A percentile compares a stretch with the other conserved stretches of the same genome.
Conservation (phyloP, 1,140 invertebrate genomes). For the Drosophila ironensis region DNA sequence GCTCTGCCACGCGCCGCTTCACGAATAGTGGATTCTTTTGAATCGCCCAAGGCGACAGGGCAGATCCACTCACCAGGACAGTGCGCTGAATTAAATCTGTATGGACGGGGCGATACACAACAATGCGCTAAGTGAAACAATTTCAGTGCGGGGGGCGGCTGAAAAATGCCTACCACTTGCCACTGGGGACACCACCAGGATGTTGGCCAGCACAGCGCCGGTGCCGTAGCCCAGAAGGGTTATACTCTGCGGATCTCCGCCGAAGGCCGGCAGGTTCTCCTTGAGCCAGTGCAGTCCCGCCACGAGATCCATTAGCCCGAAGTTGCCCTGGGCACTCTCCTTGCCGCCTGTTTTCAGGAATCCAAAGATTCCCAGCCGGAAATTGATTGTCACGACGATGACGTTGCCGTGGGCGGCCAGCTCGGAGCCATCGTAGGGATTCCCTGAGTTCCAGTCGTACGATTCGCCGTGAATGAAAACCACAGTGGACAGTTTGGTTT, state of each 20-base stretch:
- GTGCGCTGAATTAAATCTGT: constrained; percentile 93
- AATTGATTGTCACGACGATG: constrained; percentile 98
- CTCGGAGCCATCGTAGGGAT: constrained; percentile 96
- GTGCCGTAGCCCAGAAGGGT: constrained; percentile 96
- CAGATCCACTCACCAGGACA: constrained; percentile 96
- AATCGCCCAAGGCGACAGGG: constrained; percentile 96
- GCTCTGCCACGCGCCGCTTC: constrained; percentile 90
- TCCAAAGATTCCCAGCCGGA: constrained; percentile 97
- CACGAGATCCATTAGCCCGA: constrained; percentile 96
- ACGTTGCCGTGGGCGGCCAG: constrained; percentile 94
- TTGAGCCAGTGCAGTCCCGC: constrained; percentile 96
- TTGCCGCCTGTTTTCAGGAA: constrained; percentile 94
- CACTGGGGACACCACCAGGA: constrained; percentile 96
- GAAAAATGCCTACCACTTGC: constrained; percentile 89
- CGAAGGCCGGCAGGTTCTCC: constrained; percentile 95
- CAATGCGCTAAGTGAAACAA: not conserved
- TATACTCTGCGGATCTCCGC: constrained; percentile 93
- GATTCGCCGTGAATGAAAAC: constrained; percentile 97
- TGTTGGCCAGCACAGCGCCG: constrained; percentile 95
- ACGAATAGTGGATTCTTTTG: constrained; percentile 92
- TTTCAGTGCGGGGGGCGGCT: not conserved
- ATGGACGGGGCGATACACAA: not conserved
- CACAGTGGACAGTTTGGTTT: constrained; percentile 85
- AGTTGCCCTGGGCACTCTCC: constrained; percentile 94
- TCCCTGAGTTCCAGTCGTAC: constrained; percentile 96